These are phyloP conservation scores for Mizuhopecten yessoensis DNA, from an alignment of 1,140 invertebrate genomes.

Conservation along the genomic window DNA sequence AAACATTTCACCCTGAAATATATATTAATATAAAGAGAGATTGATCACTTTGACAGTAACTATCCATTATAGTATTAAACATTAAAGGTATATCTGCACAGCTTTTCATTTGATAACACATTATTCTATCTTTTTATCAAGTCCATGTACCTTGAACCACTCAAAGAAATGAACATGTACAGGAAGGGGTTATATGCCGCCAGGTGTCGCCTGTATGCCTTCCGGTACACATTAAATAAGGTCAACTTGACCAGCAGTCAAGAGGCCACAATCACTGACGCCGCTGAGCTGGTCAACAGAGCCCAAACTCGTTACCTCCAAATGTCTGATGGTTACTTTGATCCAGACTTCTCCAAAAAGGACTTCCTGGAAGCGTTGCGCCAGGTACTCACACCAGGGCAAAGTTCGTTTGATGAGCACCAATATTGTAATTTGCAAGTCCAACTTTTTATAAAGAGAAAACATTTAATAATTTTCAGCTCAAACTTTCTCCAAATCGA, in stretches of 20 bases:
- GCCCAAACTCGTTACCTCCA: slow-evolving; percentile 72
- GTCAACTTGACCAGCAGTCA: slow-evolving; percentile 48
- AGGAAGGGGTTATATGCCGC: slow-evolving; percentile 71
- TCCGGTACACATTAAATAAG: slow-evolving; percentile 70
- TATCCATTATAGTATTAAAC: too few relatives aligned
- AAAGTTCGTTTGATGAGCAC: too few relatives aligned
- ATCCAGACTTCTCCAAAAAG: slow-evolving; percentile 56
- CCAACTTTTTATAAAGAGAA: too few relatives aligned
- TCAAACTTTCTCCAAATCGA: too few relatives aligned
- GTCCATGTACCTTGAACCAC: slow-evolving; percentile 62
- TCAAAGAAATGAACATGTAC: slow-evolving; percentile 75
- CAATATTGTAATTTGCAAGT: too few relatives aligned
- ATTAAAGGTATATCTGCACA: too few relatives aligned
- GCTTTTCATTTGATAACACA: too few relatives aligned
- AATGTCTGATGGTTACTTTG: slow-evolving; percentile 50
- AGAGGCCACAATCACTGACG: slow-evolving; percentile 69
- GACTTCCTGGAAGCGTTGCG: slow-evolving; percentile 67
- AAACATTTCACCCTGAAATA: too few relatives aligned
- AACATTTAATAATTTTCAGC: too few relatives aligned
- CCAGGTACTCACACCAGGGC: slow-evolving; percentile 52
- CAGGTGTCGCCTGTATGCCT: slow-evolving; percentile 73
- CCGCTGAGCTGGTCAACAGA: slow-evolving; percentile 66
- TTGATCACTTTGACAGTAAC: too few relatives aligned
- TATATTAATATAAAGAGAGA: too few relatives aligned
- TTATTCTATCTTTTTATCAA: neutral